Evolutionary conservation across 2,888 invertebrate species (phyloP).

Genomic region (Litoditis marina): DNA sequence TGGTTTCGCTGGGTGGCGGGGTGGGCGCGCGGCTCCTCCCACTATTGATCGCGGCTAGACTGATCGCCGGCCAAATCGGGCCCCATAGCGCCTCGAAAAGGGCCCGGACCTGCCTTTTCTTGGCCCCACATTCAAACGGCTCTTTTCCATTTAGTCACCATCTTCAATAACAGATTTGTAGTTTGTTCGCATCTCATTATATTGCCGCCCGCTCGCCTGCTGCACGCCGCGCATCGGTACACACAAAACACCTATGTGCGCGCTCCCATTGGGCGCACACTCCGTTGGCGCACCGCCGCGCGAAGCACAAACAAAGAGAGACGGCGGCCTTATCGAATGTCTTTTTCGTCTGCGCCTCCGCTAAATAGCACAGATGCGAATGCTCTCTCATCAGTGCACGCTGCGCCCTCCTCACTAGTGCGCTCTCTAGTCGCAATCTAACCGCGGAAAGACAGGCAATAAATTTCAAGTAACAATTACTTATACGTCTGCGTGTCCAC

Average conservation of each 20-base stretch:
- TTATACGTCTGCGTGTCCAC: conserved; percentile 14
- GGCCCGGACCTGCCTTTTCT: too few species aligned
- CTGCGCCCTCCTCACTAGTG: background rate
- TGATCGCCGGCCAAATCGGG: conserved; percentile 15
- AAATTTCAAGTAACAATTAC: conserved; percentile 19
- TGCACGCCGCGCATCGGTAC: conserved; percentile 15
- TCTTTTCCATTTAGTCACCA: conserved; percentile 12
- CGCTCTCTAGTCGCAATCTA: background rate
- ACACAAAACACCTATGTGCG: conserved; percentile 13
- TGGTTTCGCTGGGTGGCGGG: conserved; percentile 22
- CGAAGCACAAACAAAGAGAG: conserved; percentile 16
- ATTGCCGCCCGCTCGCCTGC: conserved; percentile 12
- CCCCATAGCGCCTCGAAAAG: background rate
- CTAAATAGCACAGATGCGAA: background rate
- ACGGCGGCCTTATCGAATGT: conserved; percentile 11
- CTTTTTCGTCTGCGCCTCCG: conserved; percentile 11
- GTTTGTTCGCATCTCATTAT: conserved; percentile 26
- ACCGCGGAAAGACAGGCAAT: conserved; percentile 18
- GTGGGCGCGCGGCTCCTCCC: conserved; percentile 20
- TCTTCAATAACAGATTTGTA: conserved; percentile 27
- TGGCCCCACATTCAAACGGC: background rate
- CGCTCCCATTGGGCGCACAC: conserved; percentile 9
- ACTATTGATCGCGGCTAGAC: conserved; percentile 10
- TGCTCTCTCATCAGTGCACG: conserved; percentile 5
- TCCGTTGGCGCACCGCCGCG: conserved; percentile 13